phyloP scores from a whole-genome alignment of 1,140 invertebrate species.

The Trachelipus rathkii region DNA sequence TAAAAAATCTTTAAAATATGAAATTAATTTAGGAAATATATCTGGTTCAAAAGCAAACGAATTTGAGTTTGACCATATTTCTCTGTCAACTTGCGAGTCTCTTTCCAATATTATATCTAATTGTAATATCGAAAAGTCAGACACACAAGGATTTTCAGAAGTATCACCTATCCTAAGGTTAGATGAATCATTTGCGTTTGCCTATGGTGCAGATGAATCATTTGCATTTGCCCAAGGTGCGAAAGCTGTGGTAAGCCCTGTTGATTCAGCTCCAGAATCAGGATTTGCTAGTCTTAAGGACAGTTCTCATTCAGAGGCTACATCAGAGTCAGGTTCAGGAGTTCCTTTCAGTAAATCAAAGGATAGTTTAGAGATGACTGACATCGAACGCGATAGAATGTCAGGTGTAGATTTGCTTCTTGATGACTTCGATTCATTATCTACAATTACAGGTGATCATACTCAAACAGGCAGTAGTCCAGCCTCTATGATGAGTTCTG shows the following conservation, averaged over 20 bases:
- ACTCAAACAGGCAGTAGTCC: slow-evolving; percentile 33
- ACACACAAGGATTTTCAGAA: neutral
- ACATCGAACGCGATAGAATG: slow-evolving; percentile 33
- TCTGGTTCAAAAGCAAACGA: no score
- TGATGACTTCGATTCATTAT: slow-evolving; percentile 42
- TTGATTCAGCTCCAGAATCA: slow-evolving; percentile 29
- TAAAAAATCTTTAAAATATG: no score
- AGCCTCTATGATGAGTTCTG: slow-evolving; percentile 35
- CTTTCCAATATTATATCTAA: no score
- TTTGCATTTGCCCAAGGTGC: neutral
- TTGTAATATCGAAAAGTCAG: no score
- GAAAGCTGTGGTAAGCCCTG: slow-evolving; percentile 24
- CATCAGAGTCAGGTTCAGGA: slow-evolving; percentile 12
- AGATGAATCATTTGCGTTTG: neutral
- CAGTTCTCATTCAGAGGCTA: slow-evolving; percentile 26
- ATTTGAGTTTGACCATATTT: no score
- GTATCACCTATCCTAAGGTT: neutral
- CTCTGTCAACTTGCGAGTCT: no score
- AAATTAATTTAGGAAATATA: no score
- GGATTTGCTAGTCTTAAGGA: slow-evolving; percentile 36
- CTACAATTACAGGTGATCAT: slow-evolving; percentile 28
- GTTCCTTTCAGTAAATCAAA: slow-evolving; percentile 42
- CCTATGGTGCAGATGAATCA: neutral
- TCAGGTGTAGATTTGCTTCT: slow-evolving; percentile 37
- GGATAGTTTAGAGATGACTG: slow-evolving; percentile 43